Conservation (phyloP, 1,140 invertebrate genomes). For the Andrena cerasifolii region DNA sequence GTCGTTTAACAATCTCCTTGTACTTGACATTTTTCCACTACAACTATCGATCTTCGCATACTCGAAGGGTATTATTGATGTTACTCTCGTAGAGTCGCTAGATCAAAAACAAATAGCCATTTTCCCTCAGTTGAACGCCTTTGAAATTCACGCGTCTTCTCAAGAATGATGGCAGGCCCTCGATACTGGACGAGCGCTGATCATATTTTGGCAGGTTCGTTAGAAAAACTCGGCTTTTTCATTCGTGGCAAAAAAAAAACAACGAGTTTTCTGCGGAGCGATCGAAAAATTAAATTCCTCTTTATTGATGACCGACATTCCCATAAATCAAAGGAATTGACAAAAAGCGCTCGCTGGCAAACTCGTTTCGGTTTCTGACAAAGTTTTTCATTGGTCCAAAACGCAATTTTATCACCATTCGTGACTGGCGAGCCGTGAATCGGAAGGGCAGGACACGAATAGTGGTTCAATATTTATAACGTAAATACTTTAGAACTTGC, state of each 20-base stretch:
- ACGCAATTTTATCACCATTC: neutral
- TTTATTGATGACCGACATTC: constrained; percentile 6
- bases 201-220: too few species aligned
- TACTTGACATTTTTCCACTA: too few species aligned
- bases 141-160: neutral
- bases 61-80: neutral
- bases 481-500: too few species aligned
- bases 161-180: neutral
- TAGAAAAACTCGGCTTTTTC: constrained; percentile 10
- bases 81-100: neutral
- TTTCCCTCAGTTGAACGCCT: constrained; percentile 4
- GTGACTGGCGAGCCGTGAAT: neutral
- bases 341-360: neutral
- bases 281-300: constrained; percentile 19
- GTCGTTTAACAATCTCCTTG: too few species aligned
- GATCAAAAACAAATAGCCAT: neutral
- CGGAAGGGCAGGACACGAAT: neutral
- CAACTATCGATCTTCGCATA: neutral
- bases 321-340: constrained; percentile 17
- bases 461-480: too few species aligned
- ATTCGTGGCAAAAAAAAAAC: constrained; percentile 1
- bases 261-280: neutral
- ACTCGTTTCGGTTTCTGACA: neutral
- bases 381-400: neutral
- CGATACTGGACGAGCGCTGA: too few species aligned